Evolutionary conservation across 2,888 invertebrate genomes (phyloP), one percentile per base, ranked within the genome.

Genomic region (Parthenolecanium corni): DNA sequence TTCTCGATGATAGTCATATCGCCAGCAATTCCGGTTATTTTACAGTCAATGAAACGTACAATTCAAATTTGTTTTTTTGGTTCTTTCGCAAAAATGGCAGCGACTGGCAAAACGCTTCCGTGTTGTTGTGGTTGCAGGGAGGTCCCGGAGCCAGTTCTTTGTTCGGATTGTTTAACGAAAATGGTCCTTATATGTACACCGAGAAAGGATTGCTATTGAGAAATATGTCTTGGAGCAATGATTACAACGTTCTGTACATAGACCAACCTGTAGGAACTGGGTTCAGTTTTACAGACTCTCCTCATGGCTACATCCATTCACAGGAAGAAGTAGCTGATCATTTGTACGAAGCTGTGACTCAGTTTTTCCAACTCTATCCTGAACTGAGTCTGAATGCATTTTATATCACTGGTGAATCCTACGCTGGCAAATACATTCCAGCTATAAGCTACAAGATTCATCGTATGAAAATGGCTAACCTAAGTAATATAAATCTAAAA

Each of bases 231-330:
- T 94, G 94, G 94, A 84, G 82, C 62, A 74, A 79, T 42, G 81
- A 81, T 14, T 88, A 89, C 72, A 83, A 85, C 68, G 74, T 94
- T 44, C 79, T 94, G 62, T 95, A 88, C 72, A 86, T 95, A 63
- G 94, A 95, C 72, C 94, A 91, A 73, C 94, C 94, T 0, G 93
- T 89, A 0, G 90, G 91, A 1, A 86, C 90, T 2, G 94, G 94
- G 0, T 95, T 86, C 72, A 93, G 93, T 74, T 93, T 90, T 70
- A 51, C 51, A 6, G 91, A 93, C 0, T 80, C 83, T 1, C n/a
- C n/a, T n/a, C 20, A 24, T 18, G 92, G 93, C 0, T 93, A 86
- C 73, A 86, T 86, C 12, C 80, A 76, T 3, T 84, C 88, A 72
- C 84, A 93, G 73, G 81, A 79, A 0, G 83, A 85, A 71, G 87